Conservation (phyloP, 2,888 invertebrate genomes). For the Cephus rjabovi region DNA sequence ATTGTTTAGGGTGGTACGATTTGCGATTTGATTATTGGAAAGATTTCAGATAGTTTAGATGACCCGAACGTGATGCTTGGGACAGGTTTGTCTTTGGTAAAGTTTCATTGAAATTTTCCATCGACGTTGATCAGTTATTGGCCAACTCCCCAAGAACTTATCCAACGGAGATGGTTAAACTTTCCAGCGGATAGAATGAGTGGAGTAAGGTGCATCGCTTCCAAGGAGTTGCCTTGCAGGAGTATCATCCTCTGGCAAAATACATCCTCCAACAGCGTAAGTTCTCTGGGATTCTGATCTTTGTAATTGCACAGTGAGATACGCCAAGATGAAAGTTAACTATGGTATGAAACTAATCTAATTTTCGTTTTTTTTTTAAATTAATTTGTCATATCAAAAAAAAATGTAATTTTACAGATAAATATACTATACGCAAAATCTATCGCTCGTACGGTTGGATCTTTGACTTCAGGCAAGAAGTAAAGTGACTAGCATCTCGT, state of each 20-base stretch:
- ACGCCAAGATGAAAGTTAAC: constrained; percentile 1
- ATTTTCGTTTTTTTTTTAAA: background rate
- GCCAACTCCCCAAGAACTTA: constrained; percentile 10
- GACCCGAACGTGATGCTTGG: background rate
- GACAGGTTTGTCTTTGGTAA: background rate
- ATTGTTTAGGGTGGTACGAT: background rate
- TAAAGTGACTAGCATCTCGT: background rate
- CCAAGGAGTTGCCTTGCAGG: background rate
- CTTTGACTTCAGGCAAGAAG: background rate
- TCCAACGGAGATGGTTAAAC: constrained; percentile 12
- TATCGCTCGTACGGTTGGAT: background rate
- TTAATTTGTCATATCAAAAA: no score
- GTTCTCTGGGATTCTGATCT: constrained; percentile 20
- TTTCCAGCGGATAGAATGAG: constrained; percentile 4
- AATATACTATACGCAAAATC: background rate
- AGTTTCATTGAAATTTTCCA: constrained; percentile 10
- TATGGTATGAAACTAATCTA: background rate
- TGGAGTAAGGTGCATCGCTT: background rate
- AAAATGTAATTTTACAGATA: background rate
- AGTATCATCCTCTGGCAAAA: background rate
- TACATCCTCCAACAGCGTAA: background rate
- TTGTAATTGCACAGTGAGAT: constrained; percentile 20
- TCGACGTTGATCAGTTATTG: constrained; percentile 3
- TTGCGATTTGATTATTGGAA: background rate
- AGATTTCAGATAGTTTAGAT: background rate